phyloP scores from a whole-genome alignment of 1,140 invertebrate genomes.

The Cataglyphis hispanica region DNA sequence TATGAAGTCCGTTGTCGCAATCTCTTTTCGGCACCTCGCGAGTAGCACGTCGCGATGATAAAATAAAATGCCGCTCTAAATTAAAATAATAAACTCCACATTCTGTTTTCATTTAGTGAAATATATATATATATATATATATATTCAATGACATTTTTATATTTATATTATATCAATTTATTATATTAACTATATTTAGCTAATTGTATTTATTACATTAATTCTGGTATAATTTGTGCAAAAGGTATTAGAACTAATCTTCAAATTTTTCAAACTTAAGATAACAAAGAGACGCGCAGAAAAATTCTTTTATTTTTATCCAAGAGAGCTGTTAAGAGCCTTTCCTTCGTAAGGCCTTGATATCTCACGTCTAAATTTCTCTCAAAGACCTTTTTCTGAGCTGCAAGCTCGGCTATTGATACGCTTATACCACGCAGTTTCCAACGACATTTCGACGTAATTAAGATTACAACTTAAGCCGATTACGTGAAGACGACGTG shows the following conservation, averaged over 20 bases:
- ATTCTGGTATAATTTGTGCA: background rate
- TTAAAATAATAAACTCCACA: background rate
- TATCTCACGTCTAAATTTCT: conserved; percentile 31
- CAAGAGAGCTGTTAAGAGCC: background rate
- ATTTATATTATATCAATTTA: no score
- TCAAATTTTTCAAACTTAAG: background rate
- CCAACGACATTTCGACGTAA: conserved; percentile 61
- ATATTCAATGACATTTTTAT: no score
- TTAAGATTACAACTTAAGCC: conserved; percentile 71
- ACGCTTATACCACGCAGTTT: conserved; percentile 42
- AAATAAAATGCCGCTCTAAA: background rate
- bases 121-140: no score
- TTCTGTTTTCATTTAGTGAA: no score
- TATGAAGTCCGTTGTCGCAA: conserved; percentile 28
- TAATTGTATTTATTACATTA: background rate
- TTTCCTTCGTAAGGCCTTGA: background rate
- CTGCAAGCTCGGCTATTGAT: conserved; percentile 42
- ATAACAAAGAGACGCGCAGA: background rate
- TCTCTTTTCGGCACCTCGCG: conserved; percentile 29
- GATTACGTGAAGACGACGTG: conserved; percentile 56
- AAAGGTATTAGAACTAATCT: background rate
- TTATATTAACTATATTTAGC: no score
- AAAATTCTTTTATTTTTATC: conserved; percentile 30
- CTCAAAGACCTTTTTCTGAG: conserved; percentile 19
- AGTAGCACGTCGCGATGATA: background rate